Base-by-base conservation (phyloP, 2,797 vertebrate species). In the Syngnathus rostellatus region DNA sequence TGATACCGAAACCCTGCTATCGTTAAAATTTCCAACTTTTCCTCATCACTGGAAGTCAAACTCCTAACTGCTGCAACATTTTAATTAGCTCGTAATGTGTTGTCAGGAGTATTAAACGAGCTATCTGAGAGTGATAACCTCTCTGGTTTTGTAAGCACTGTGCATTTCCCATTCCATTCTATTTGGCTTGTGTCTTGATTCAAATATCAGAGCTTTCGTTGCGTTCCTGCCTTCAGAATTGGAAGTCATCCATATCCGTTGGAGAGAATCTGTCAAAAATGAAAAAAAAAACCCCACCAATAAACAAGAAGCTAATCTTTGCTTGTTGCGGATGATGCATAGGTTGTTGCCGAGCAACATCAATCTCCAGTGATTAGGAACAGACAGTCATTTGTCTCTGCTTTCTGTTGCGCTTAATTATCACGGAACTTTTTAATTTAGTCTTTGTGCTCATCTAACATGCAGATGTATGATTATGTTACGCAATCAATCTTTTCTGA, bases 341-440 rank as follows among this genome's bases (percentile, higher is more conserved):
- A 85, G 89, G 88, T 80, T 79, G 78, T 74, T 45, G 83, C 75
- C 65, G 83, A 83, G 84, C 78, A 66, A 84, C 86, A 88, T 90
- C 86, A 89, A 81, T 89, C 88, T 79, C 80, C 72, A 89, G 79
- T 84, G 88, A 82, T 78, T 75, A 80, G 83, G 81, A 82, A 74
- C 77, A 78, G 77, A 79, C 81, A 82, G 66, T 53, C 55, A 72
- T 82, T 75, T 88, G 82, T 84, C 74, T 86, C 83, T 82, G 83
- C 74, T 79, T 77, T 45, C 55, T 62, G 76, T 67, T 77, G 79
- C 80, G 80, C 64, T 63, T 80, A 84, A 83, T 86, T 86, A 81
- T 79, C 76, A 83, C 83, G 76, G 85, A 83, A 83, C 73, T 65
- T 71, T 74, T 81, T 84, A 85, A 88, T 89, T 88, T 80, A 88